Conservation (phyloP, 2,113 vertebrate genomes). For the Cygnus atratus region DNA sequence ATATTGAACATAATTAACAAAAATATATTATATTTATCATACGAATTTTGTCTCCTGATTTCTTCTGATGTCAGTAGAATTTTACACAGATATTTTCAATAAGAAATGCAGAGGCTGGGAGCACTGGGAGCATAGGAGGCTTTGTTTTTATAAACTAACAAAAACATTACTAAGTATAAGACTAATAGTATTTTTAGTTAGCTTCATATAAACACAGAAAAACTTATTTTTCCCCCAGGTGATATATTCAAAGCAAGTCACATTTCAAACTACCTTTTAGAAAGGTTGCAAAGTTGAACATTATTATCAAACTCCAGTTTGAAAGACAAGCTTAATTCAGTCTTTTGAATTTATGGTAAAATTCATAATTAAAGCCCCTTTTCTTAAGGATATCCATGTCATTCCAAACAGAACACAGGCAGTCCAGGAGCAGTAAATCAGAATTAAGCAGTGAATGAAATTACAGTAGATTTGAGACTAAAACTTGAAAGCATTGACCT, state of each 20-base stretch:
- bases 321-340: neutral
- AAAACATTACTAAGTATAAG: neutral
- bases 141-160: neutral
- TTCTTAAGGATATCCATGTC: neutral
- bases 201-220: neutral
- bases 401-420: neutral
- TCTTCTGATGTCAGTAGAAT: neutral
- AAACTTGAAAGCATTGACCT: neutral
- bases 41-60: neutral
- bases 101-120: neutral
- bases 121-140: neutral
- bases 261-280: neutral
- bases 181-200: neutral
- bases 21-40: neutral
- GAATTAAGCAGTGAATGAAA: neutral
- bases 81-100: neutral
- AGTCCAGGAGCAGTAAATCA: neutral
- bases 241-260: neutral
- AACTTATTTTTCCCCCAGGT: neutral
- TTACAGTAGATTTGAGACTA: neutral
- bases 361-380: neutral
- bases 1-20: neutral
- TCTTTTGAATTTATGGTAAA: neutral
- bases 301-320: neutral
- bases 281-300: rapidly evolving